phyloP scores from a whole-genome alignment of 1,140 invertebrate species.

The Zaprionus capensis region DNA sequence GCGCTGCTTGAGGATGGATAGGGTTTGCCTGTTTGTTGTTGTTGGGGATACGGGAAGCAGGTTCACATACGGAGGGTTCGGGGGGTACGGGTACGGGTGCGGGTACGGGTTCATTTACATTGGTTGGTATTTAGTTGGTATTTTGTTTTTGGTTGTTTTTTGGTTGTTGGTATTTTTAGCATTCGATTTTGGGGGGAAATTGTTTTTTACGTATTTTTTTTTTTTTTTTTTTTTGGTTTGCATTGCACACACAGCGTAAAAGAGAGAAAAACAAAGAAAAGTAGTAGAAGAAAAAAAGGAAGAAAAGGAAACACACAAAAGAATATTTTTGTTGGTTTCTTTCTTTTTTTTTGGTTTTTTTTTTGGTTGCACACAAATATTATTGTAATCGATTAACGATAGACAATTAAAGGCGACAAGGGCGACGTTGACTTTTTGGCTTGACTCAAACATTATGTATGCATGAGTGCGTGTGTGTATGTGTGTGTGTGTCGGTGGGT shows the following conservation, averaged over 20 bases:
- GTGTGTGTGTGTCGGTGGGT: slow-evolving; percentile 16
- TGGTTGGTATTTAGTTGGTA: slow-evolving; percentile 28
- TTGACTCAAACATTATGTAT: slow-evolving; percentile 38
- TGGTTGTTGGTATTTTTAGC: slow-evolving; percentile 37
- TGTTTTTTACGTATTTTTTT: slow-evolving; percentile 44
- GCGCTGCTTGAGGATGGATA: slow-evolving; percentile 57
- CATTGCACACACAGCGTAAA: slow-evolving; percentile 76
- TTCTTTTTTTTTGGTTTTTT: slow-evolving; percentile 38
- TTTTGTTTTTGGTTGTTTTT: slow-evolving; percentile 41
- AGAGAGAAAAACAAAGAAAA: slow-evolving; percentile 80
- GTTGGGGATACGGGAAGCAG: not conserved
- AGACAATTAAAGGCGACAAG: slow-evolving; percentile 25
- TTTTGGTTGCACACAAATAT: slow-evolving; percentile 30
- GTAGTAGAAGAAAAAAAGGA: slow-evolving; percentile 82
- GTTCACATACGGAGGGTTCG: too few relatives aligned
- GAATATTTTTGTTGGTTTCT: slow-evolving; percentile 70
- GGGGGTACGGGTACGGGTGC: slow-evolving; percentile 1
- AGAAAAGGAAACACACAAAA: slow-evolving; percentile 83
- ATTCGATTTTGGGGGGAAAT: slow-evolving; percentile 43
- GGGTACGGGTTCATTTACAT: slow-evolving; percentile 15
- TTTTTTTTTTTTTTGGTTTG: slow-evolving; percentile 29
- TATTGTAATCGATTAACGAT: slow-evolving; percentile 24
- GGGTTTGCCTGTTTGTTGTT: slow-evolving; percentile 63
- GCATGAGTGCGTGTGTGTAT: slow-evolving; percentile 12
- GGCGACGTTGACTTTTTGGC: slow-evolving; percentile 29